Base-by-base conservation (phyloP, 2,888 invertebrate genomes). In the Drosophila peninsularis region DNA sequence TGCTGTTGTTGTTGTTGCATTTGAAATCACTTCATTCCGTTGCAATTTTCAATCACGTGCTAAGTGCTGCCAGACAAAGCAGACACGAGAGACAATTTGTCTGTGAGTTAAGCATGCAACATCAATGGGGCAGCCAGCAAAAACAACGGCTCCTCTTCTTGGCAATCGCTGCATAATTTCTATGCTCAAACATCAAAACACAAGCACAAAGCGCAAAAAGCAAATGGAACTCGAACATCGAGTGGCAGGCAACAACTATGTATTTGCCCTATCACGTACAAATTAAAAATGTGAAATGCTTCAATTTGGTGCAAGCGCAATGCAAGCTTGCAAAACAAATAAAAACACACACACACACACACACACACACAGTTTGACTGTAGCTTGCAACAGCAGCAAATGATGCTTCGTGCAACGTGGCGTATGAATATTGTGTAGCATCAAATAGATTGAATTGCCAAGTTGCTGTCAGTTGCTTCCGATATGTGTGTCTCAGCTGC, bases 231-330 rank as follows among this genome's bases (percentile, higher is more conserved):
- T 65, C 64, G 49, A 60, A 63, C 73, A 68, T 75, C 82, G 83
- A 88, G 88, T 86, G 82, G 50, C 21, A 44, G 41, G 21, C 37
- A 19, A 13, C 72, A 80, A 84, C 83, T 76, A 76, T 52, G 52
- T 52, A 37, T 82, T 90, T 84, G 91, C 90, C 90, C 90, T 89
- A 90, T 90, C 90, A 90, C 91, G 90, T 90, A 88, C 87, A 82
- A 88, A 90, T 88, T 90, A 88, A 89, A 87, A 90, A 90, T 83
- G 88, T 88, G 87, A 90, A 90, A 90, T 89, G 90, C 87, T 90
- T 89, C 90, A 90, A 90, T 90, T 90, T 80, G 75, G 71, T 84
- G 61, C 79, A 75, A 78, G 66, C 74, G 66, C 78, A 57, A 21
- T 27, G 49, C 49, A 47, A 19, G 47, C 76, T 81, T 79, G 62